phyloP scores from a whole-genome alignment of 92 coral and sea anemone species.

The Phenganax stokvisi region DNA sequence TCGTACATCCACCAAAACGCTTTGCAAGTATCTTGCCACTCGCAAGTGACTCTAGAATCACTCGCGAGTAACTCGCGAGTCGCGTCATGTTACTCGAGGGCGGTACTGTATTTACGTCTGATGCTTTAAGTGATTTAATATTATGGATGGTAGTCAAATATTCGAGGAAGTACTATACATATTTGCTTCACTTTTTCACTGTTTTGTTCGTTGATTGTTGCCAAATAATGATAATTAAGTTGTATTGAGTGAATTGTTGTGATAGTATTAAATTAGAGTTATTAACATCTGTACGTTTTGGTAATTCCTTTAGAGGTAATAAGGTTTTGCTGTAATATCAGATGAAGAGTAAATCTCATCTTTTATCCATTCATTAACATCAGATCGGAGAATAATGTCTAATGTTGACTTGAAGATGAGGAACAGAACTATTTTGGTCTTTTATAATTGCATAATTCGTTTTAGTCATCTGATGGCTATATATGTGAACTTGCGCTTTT shows the following conservation, averaged over 20 bases:
- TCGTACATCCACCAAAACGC: too few relatives aligned
- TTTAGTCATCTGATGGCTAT: constrained; percentile 42
- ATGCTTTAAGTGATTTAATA: too few relatives aligned
- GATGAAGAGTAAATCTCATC: constrained; percentile 39
- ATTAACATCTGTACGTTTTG: constrained; percentile 65
- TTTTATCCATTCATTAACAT: neutral
- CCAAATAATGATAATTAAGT: constrained; percentile 36
- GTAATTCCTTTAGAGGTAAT: constrained; percentile 46
- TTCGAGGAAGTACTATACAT: too few relatives aligned
- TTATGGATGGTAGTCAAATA: too few relatives aligned
- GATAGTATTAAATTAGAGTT: constrained; percentile 49
- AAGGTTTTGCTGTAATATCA: constrained; percentile 44
- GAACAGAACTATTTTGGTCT: constrained; percentile 7
- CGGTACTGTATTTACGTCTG: too few relatives aligned
- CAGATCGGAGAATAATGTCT: constrained; percentile 3
- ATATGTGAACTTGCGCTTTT: too few relatives aligned
- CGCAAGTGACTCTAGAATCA: too few relatives aligned
- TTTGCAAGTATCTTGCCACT: too few relatives aligned
- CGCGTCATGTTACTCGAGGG: too few relatives aligned
- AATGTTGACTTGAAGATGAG: constrained; percentile 17
- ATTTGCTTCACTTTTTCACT: too few relatives aligned
- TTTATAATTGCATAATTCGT: constrained; percentile 18
- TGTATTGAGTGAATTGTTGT: constrained; percentile 27
- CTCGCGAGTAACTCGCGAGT: too few relatives aligned
- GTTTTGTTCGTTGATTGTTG: neutral